Evolutionary conservation across 2,797 vertebrate species (phyloP).

Genomic region (Artibeus jamaicensis): DNA sequence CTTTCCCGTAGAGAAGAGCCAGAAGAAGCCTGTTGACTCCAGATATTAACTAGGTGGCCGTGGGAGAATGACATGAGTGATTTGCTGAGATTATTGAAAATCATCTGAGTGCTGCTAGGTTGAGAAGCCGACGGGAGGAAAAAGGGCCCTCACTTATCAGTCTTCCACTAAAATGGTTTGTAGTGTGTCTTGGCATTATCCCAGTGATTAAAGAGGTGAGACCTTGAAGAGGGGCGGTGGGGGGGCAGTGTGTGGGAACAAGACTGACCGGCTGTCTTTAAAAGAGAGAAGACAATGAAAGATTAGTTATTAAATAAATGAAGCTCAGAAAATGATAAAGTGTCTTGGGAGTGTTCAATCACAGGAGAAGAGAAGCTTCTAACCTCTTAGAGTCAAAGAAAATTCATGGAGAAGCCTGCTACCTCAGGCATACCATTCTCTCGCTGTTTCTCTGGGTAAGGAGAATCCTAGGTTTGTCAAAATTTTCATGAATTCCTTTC

Average conservation of each 20-base stretch:
- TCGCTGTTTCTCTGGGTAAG: neutral
- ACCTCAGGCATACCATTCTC: neutral
- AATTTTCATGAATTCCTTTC: neutral
- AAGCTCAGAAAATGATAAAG: conserved; percentile 73
- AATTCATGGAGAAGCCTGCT: neutral
- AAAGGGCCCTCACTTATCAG: conserved; percentile 63
- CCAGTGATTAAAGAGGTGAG: conserved; percentile 74
- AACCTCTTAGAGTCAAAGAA: conserved; percentile 50
- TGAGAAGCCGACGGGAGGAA: conserved; percentile 14
- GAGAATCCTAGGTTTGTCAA: neutral
- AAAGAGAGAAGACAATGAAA: conserved; percentile 65
- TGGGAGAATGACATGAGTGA: conserved; percentile 52
- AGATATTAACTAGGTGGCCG: conserved; percentile 60
- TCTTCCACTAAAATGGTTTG: conserved; percentile 59
- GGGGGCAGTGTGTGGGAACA: neutral
- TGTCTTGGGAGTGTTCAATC: conserved; percentile 65
- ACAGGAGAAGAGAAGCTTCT: conserved; percentile 46
- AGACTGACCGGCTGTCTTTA: neutral
- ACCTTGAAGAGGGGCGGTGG: neutral
- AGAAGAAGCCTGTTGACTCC: conserved; percentile 25
- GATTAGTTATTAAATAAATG: conserved; percentile 75
- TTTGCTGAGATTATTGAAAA: conserved; percentile 65
- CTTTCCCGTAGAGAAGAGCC: conserved; percentile 50
- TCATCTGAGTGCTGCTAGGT: conserved; percentile 22
- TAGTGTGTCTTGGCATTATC: conserved; percentile 50